These are phyloP conservation scores for Scelioninae gen. 1 DNA, from an alignment of 2,888 invertebrate species.

Conservation along the genomic window DNA sequence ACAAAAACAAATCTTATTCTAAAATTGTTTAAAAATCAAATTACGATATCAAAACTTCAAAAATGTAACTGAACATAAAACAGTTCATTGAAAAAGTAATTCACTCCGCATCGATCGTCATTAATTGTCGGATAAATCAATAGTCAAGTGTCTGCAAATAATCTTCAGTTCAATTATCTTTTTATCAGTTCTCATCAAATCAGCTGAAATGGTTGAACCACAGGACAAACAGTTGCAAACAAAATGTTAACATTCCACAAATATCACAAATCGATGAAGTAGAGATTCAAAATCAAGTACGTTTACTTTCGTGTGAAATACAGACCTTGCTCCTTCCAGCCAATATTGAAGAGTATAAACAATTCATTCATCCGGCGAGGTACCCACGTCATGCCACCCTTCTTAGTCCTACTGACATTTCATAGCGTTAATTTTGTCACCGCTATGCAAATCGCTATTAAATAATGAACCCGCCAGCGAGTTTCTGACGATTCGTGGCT, in stretches of 20 bases:
- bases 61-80: no score
- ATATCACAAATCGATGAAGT: constrained; percentile 48
- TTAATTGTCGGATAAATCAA: no score
- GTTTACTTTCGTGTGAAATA: constrained; percentile 40
- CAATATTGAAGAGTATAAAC: constrained; percentile 60
- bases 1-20: no score
- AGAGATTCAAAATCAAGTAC: constrained; percentile 38
- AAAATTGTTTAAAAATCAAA: no score
- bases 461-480: constrained; percentile 40
- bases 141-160: no score
- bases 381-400: not conserved
- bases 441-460: constrained; percentile 50
- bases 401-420: constrained; percentile 30
- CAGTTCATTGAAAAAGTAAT: no score
- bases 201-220: constrained; percentile 5
- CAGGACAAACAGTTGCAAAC: constrained; percentile 27
- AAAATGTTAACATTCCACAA: constrained; percentile 47
- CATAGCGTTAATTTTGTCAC: constrained; percentile 57
- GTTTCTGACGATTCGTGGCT: constrained; percentile 29
- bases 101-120: no score
- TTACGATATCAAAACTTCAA: no score
- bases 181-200: no score
- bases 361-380: constrained; percentile 25
- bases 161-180: no score
- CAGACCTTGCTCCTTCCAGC: constrained; percentile 15